A percentile compares a stretch with the other conserved stretches of the same genome.
Conservation (phyloP, 2,113 vertebrate species). For the Corvus cornix region DNA sequence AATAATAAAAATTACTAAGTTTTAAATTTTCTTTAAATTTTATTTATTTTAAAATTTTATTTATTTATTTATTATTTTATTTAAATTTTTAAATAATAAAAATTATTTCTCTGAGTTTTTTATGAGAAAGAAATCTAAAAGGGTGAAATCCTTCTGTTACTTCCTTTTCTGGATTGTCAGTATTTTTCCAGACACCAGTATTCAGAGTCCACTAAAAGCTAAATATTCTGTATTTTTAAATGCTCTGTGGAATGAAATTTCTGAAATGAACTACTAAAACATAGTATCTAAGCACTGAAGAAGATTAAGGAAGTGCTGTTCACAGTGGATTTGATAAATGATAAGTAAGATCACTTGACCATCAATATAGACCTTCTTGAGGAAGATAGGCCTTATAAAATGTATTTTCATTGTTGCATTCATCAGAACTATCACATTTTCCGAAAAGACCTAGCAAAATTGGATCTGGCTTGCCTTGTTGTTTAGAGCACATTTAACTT, state of each 20-base stretch:
- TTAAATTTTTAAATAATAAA: too few species aligned
- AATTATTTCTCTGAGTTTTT: neutral
- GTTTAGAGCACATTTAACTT: slow-evolving; percentile 40
- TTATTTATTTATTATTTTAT: too few species aligned
- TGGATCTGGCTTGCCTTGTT: slow-evolving; percentile 8
- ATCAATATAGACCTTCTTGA: neutral
- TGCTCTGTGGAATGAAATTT: neutral
- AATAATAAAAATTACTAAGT: too few species aligned
- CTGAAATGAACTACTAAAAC: neutral
- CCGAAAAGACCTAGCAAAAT: neutral
- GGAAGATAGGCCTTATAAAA: neutral
- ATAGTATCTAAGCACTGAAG: neutral
- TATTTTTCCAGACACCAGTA: neutral
- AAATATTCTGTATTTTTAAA: slow-evolving; percentile 5
- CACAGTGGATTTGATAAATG: neutral
- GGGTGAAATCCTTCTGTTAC: neutral
- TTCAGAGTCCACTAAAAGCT: neutral
- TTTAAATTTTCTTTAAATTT: too few species aligned
- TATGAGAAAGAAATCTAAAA: neutral
- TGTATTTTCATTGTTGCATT: slow-evolving; percentile 14
- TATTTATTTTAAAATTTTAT: too few species aligned
- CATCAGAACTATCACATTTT: slow-evolving; percentile 18
- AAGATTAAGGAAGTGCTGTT: neutral
- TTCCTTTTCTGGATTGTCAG: neutral
- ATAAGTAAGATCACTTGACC: neutral